phyloP scores from a whole-genome alignment of 30 jellyfish, hydroid and myxozoan genomes.

The Hydractinia echinata region DNA sequence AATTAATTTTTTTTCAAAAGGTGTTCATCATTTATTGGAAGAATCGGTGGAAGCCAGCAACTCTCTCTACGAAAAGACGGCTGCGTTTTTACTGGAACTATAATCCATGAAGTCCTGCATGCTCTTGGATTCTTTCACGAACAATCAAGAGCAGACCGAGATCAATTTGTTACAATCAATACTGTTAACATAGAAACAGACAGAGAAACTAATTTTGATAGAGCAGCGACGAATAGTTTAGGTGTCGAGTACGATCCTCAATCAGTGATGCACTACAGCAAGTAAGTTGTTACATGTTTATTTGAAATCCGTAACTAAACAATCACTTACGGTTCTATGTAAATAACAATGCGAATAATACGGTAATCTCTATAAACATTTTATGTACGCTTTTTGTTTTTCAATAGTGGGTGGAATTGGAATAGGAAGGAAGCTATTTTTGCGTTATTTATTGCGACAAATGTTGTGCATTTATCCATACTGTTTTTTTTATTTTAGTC shows the following conservation, averaged over 20 bases:
- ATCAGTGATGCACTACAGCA: constrained; percentile 6
- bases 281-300: not conserved
- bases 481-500: too few relatives aligned
- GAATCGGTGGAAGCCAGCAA: not conserved
- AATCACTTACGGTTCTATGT: not conserved
- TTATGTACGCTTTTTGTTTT: not conserved
- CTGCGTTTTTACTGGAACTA: constrained; percentile 9
- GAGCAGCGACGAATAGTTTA: not conserved
- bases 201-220: not conserved
- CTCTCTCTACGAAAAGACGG: not conserved
- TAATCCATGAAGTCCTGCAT: not conserved
- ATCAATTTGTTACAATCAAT: not conserved
- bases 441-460: too few relatives aligned
- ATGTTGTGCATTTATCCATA: too few relatives aligned
- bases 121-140: constrained; percentile 13
- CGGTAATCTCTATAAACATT: not conserved
- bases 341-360: not conserved
- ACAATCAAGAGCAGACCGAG: constrained; percentile 7
- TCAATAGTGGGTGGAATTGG: not conserved
- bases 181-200: not conserved
- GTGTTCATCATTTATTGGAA: not conserved
- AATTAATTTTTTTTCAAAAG: not conserved
- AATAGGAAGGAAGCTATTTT: not conserved
- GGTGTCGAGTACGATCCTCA: not conserved
- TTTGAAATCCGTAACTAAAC: not conserved